Conservation (phyloP, 2,113 vertebrate species). For the Saccopteryx leptura region DNA sequence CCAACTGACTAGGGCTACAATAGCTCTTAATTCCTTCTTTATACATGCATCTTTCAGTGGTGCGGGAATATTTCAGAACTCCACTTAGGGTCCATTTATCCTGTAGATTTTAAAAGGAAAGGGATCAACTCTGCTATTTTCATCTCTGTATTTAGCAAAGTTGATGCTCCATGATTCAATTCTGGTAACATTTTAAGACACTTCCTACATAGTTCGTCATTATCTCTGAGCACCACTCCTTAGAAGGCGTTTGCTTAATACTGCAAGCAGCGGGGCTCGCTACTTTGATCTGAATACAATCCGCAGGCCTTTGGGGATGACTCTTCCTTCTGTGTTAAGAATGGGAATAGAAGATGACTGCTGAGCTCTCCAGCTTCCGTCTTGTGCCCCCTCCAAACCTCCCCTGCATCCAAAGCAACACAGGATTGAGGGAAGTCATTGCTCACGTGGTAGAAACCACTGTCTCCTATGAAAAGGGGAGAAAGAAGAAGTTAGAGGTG, state of each 20-base stretch:
- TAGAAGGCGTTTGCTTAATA: slow-evolving; percentile 52
- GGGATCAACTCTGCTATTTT: slow-evolving; percentile 18
- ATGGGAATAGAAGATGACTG: not conserved
- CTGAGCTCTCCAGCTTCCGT: not conserved
- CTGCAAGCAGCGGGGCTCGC: slow-evolving; percentile 18
- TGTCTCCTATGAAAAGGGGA: not conserved
- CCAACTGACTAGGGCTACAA: not conserved
- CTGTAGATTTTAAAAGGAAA: slow-evolving; percentile 37
- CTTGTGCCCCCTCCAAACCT: not conserved
- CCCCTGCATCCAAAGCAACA: too few species aligned
- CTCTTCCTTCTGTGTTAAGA: not conserved
- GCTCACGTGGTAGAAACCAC: fast-evolving
- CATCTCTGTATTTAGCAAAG: slow-evolving; percentile 10
- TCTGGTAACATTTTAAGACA: slow-evolving; percentile 71
- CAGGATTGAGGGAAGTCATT: too few species aligned
- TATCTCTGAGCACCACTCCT: slow-evolving; percentile 54
- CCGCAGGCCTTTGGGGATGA: not conserved
- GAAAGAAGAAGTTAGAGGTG: too few species aligned
- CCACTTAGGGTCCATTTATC: slow-evolving; percentile 20
- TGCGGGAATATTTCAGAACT: slow-evolving; percentile 11
- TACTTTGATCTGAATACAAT: not conserved
- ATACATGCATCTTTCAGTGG: not conserved
- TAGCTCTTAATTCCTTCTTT: not conserved
- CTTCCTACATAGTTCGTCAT: slow-evolving; percentile 42
- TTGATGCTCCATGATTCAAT: slow-evolving; percentile 43